phyloP scores from a whole-genome alignment of 2,888 invertebrate genomes.

The Oxyscelio sp. region DNA sequence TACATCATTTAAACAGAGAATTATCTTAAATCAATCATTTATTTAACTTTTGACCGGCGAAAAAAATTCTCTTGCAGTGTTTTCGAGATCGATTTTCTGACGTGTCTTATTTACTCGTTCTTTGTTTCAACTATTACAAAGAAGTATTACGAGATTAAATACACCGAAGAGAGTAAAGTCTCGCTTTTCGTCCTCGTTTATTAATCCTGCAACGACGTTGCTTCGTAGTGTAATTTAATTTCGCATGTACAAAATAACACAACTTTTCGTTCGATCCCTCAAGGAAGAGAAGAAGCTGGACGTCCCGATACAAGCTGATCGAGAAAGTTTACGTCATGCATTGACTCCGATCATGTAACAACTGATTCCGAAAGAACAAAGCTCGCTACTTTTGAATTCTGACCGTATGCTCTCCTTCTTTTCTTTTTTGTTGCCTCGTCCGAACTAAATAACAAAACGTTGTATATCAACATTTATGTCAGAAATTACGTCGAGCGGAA shows the following conservation, averaged over 20 bases:
- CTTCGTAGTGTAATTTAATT: constrained; percentile 11
- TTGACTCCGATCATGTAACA: constrained; percentile 42
- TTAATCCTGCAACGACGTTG: constrained; percentile 11
- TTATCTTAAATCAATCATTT: constrained; percentile 44
- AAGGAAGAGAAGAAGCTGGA: too few relatives aligned
- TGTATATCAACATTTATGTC: constrained; percentile 32
- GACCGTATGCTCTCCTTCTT: constrained; percentile 8
- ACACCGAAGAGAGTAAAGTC: not conserved
- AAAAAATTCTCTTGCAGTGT: constrained; percentile 10
- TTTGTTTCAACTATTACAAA: constrained; percentile 10
- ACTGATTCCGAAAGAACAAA: constrained; percentile 56
- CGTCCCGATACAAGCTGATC: too few relatives aligned
- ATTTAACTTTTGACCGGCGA: constrained; percentile 8
- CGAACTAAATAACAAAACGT: constrained; percentile 48
- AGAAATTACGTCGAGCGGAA: constrained; percentile 29
- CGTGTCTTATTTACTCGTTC: constrained; percentile 25
- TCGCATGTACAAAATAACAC: constrained; percentile 10
- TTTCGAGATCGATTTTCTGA: constrained; percentile 33
- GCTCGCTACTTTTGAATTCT: constrained; percentile 47
- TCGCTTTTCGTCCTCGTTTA: constrained; percentile 1
- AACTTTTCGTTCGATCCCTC: not conserved
- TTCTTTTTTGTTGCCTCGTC: not conserved
- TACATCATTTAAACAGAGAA: too few relatives aligned
- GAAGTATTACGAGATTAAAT: constrained; percentile 23
- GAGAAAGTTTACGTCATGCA: constrained; percentile 42